Percentiles rank a stretch among this genome's conserved stretches.
These are phyloP conservation scores for Prionailurus bengalensis DNA, from an alignment of 2,113 vertebrate genomes.

Conservation along the genomic window DNA sequence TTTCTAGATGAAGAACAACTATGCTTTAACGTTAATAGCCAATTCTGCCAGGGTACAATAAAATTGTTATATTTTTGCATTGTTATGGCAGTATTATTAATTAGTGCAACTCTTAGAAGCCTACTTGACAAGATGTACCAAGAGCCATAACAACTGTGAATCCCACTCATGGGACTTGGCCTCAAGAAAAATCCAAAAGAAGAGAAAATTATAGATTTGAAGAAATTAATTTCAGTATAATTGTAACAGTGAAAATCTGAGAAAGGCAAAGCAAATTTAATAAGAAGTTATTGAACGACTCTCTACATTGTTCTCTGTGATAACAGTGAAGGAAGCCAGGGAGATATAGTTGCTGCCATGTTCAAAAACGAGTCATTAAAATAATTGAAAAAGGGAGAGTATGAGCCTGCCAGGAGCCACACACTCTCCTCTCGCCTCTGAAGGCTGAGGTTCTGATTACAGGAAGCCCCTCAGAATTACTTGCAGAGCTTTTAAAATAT, in stretches of 20 bases:
- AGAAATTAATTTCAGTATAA: slow-evolving; percentile 53
- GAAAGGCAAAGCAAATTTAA: slow-evolving; percentile 30
- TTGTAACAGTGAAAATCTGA: slow-evolving; percentile 45
- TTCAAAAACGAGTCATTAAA: neutral
- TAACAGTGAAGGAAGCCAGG: neutral
- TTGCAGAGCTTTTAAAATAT: slow-evolving; percentile 31
- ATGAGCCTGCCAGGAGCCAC: neutral
- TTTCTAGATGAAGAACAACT: slow-evolving; percentile 34
- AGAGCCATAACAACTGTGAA: slow-evolving; percentile 16
- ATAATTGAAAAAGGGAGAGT: neutral
- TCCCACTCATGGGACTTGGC: neutral
- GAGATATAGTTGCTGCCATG: neutral
- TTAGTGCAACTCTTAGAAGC: neutral
- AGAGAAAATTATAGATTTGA: slow-evolving; percentile 4
- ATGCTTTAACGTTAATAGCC: slow-evolving; percentile 25
- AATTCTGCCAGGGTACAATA: slow-evolving; percentile 23
- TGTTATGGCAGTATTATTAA: slow-evolving; percentile 36
- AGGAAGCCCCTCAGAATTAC: neutral
- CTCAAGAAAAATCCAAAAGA: slow-evolving; percentile 17
- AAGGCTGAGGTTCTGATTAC: neutral
- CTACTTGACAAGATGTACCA: neutral
- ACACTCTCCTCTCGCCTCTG: neutral
- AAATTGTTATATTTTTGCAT: slow-evolving; percentile 24
- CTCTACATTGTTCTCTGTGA: neutral
- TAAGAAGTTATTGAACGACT: neutral